These are phyloP conservation scores for Meles meles DNA, from an alignment of 2,113 vertebrate genomes.

Conservation along the genomic window DNA sequence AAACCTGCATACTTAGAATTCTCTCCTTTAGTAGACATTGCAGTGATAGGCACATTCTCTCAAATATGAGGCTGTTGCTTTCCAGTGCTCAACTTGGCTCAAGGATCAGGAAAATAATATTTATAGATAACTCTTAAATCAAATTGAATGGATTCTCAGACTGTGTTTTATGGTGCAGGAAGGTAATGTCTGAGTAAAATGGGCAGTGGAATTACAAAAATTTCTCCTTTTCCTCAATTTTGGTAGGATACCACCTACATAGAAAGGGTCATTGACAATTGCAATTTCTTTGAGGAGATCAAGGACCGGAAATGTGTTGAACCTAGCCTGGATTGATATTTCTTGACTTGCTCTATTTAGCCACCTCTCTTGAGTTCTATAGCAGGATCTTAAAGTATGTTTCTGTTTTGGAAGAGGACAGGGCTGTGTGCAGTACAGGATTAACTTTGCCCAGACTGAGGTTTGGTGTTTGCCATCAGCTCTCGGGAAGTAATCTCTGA, in stretches of 20 bases:
- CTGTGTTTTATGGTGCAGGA: background rate
- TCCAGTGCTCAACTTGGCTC: background rate
- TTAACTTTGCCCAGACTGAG: background rate
- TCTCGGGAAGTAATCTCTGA: background rate
- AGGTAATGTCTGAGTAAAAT: background rate
- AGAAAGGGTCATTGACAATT: background rate
- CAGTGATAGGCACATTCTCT: background rate
- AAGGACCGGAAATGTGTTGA: background rate
- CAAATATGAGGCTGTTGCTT: background rate
- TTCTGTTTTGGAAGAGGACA: background rate
- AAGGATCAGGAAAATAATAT: conserved; percentile 3
- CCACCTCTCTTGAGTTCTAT: background rate
- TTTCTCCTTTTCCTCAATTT: background rate
- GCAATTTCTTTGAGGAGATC: background rate
- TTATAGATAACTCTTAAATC: background rate
- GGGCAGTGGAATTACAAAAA: background rate
- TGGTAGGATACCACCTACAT: background rate
- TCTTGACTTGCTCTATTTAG: background rate
- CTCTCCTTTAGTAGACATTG: background rate
- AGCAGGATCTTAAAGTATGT: background rate
- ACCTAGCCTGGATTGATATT: background rate
- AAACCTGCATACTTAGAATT: background rate
- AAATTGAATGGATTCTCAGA: background rate
- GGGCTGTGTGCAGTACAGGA: background rate
- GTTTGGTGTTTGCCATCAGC: background rate